Conservation (phyloP, 2,797 vertebrate species). For the Botia kubotai region DNA sequence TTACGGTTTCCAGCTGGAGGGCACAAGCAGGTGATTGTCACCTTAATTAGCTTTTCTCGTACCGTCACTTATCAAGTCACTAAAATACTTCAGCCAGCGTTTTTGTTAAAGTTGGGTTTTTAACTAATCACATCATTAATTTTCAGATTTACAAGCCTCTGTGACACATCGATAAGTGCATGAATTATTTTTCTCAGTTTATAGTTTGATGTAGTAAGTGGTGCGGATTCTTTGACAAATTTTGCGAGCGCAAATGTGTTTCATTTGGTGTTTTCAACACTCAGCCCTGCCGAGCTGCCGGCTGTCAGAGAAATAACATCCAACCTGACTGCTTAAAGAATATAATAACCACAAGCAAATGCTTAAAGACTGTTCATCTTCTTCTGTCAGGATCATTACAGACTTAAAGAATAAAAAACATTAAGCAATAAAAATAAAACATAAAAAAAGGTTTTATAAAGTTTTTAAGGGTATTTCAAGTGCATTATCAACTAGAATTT, state of each 20-base stretch:
- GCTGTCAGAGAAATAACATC: not conserved
- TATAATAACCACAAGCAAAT: no score
- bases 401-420: conserved; percentile 4
- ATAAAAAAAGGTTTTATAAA: no score
- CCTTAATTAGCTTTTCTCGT: not conserved
- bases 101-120: not conserved
- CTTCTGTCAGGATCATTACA: conserved; percentile 15
- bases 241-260: not conserved
- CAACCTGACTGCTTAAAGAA: not conserved
- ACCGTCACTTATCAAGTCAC: not conserved
- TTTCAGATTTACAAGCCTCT: conserved; percentile 7
- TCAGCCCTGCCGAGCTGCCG: not conserved
- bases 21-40: conserved; percentile 2
- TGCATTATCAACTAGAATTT: no score
- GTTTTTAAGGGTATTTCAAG: not conserved
- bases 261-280: not conserved
- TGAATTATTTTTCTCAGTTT: conserved; percentile 9
- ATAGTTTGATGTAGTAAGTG: not conserved
- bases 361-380: no score
- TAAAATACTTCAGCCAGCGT: conserved; percentile 16
- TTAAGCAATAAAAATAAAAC: not conserved
- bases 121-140: conserved; percentile 14
- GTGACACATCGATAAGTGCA: not conserved
- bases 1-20: conserved; percentile 13
- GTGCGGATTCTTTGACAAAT: not conserved